Evolutionary conservation across 2,797 vertebrate species (phyloP).

Genomic region (Notolepis coatsorum): DNA sequence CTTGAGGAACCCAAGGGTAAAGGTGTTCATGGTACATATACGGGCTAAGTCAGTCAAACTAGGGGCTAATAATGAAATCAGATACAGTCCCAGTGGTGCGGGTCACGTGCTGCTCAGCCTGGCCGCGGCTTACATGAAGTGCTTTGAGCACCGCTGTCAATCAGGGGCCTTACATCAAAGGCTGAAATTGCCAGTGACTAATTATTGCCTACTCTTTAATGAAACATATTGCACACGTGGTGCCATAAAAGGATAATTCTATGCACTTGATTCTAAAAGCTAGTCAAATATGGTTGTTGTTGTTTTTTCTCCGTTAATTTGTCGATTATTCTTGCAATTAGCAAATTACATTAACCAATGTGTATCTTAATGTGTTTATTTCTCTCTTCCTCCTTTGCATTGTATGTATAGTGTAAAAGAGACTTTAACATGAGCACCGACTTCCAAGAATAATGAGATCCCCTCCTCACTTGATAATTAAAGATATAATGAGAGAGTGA

Average conservation of each 20-base stretch:
- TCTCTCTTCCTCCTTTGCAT: conserved; percentile 71
- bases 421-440: conserved; percentile 31
- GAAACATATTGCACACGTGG: conserved; percentile 16
- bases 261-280: conserved; percentile 20
- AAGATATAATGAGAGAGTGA: conserved; percentile 47
- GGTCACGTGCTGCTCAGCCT: conserved; percentile 60
- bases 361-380: conserved; percentile 59
- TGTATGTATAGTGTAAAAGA: conserved; percentile 52
- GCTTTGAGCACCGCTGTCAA: conserved; percentile 43
- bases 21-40: conserved; percentile 74
- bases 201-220: conserved; percentile 43
- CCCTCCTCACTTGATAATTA: conserved; percentile 72
- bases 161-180: conserved; percentile 56
- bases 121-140: conserved; percentile 54
- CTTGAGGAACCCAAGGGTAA: conserved; percentile 71
- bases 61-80: conserved; percentile 83
- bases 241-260: conserved; percentile 26
- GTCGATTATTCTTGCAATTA: conserved; percentile 53
- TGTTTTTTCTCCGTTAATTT: conserved; percentile 35
- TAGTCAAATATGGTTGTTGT: conserved; percentile 19
- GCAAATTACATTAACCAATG: conserved; percentile 59
- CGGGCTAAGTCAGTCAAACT: conserved; percentile 75
- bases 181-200: conserved; percentile 36
- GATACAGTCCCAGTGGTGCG: conserved; percentile 66
- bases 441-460: conserved; percentile 71